Conservation (phyloP, 2,888 invertebrate species). For the Leptopilina syphax region DNA sequence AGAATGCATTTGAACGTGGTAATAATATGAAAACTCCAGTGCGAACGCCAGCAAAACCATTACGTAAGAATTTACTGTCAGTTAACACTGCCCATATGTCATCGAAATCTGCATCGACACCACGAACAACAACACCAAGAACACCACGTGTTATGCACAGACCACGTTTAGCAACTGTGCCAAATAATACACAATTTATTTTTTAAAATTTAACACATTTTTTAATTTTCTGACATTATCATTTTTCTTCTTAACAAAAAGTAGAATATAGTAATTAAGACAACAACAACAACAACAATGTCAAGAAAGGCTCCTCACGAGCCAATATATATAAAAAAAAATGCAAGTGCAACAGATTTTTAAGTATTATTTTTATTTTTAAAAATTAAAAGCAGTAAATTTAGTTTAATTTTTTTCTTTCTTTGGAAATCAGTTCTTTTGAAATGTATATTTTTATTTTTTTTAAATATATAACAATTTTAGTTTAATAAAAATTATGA, state of each 20-base stretch:
- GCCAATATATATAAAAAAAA: background rate
- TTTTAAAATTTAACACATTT: background rate
- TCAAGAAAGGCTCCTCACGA: conserved; percentile 7
- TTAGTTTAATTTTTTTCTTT: background rate
- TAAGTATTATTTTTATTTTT: conserved; percentile 19
- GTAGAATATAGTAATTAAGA: too few relatives aligned
- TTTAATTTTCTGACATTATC: background rate
- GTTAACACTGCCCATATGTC: conserved; percentile 46
- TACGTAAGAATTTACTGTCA: conserved; percentile 62
- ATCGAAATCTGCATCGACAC: background rate
- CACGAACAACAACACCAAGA: conserved; percentile 18
- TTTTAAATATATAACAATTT: background rate
- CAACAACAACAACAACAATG: background rate
- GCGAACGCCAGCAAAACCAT: conserved; percentile 67
- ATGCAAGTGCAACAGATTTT: conserved; percentile 16
- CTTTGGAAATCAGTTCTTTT: background rate
- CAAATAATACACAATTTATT: conserved; percentile 16
- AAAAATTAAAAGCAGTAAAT: background rate
- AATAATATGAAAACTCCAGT: conserved; percentile 64
- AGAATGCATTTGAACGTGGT: conserved; percentile 65
- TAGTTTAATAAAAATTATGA: background rate
- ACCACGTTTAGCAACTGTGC: conserved; percentile 21
- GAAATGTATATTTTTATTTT: background rate
- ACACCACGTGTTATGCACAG: conserved; percentile 16
- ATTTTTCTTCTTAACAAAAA: background rate